A percentile compares a stretch with the other conserved stretches of the same genome.
phyloP scores from a whole-genome alignment of 2,888 invertebrate genomes.

The Lasius fuliginosus region DNA sequence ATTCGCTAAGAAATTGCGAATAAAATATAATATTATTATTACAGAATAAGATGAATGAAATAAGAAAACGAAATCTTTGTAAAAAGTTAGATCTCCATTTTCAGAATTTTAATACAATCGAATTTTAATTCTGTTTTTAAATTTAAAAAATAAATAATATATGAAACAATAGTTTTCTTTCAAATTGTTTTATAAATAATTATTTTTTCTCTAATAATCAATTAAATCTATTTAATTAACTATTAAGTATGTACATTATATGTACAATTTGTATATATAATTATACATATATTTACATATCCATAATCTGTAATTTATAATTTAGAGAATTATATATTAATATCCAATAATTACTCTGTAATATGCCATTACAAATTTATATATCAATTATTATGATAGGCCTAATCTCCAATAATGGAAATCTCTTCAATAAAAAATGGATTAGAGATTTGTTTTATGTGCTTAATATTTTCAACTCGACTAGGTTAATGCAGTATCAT shows the following conservation, averaged over 20 bases:
- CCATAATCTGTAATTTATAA: constrained; percentile 3
- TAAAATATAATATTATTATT: neutral
- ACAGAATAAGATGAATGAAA: neutral
- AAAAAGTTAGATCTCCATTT: neutral
- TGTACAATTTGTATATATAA: neutral
- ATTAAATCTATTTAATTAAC: too few species aligned
- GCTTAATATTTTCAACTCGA: neutral
- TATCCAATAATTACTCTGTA: constrained; percentile 16
- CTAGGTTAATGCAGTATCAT: neutral
- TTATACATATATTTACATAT: neutral
- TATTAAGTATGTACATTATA: too few species aligned
- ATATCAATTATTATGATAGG: constrained; percentile 17
- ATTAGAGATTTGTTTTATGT: neutral
- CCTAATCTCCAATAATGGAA: neutral
- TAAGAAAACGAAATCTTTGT: neutral
- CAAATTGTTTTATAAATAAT: constrained; percentile 14
- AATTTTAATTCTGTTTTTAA: neutral
- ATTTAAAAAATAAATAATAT: neutral
- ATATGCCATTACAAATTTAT: constrained; percentile 10
- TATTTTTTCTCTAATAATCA: neutral
- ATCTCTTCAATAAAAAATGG: neutral
- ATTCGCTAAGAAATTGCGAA: neutral
- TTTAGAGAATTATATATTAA: constrained; percentile 26
- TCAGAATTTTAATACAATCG: neutral
- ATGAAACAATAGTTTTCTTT: neutral